Evolutionary conservation across 1,140 invertebrate species (phyloP), one percentile per base, ranked within the genome.

Genomic region (Papilio polytes): DNA sequence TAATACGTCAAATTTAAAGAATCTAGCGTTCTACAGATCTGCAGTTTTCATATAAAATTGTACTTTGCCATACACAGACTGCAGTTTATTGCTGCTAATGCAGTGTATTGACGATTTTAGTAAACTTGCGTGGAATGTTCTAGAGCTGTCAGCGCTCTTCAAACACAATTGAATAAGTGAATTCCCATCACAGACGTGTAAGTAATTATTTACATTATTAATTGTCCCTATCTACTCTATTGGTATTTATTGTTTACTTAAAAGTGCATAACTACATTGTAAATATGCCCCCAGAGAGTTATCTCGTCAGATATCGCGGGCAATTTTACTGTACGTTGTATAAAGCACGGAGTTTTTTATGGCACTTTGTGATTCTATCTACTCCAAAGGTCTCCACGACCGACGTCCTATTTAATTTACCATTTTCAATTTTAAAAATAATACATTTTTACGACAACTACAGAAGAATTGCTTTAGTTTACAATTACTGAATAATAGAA

Each of bases 171-270:
- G 20, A 15, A 18, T 26, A 66, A 15, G 36, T 56, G 41, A 13
- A 15, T 78, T 81, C 87, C 90, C 88, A 90, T 91, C 89, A 90
- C 88, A 90, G 90, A 91, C 87, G 88, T 87, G 85, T 80, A 44
- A 44, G 12, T 63, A 41, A 66, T 78, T 78, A 78, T 78, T 78
- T 78, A 78, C 77, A 78, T 66, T 76, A 76, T 66, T 78, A 78
- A 66, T 77, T 77, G 51, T 56, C 56, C 59, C 56, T 78, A 78
- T 63, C 56, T 78, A 78, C 22, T 78, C 77, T 78, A 78, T 78
- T 78, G 77, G 77, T 78, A 78, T 78, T 70, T 63, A 44, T 78
- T 41, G 74, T 56, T 77, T 56, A 36, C 13, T 70, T 70, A 78
- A 44, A 53, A 41, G 53, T 78, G 77, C 77, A 78, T 77, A 76